Evolutionary conservation across 53 echinoderm and acorn worm genomes (phyloP), one percentile per base, ranked within the genome.

Genomic region (Mesocentrotus franciscanus): DNA sequence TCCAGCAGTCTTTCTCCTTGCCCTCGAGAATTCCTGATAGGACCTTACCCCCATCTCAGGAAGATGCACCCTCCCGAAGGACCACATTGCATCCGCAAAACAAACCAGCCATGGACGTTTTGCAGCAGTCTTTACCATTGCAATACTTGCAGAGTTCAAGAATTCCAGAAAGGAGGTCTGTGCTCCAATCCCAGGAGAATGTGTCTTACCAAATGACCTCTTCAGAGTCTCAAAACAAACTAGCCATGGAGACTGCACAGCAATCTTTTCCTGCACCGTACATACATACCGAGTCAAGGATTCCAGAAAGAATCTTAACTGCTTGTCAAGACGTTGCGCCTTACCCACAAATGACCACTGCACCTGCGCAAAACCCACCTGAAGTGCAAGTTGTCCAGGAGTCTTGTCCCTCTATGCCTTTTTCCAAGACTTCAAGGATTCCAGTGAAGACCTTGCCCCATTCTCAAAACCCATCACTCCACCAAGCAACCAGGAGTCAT

Each of bases 1-100:
- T 87, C n/a, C 87, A n/a, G 58, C 87, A 87, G 58, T 56, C 87
- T 58, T 87, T 87, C 56, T 87, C 58, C 22, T 87, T 29, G 56
- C 58, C 87, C 27, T 27, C 87, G 59, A 58, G 87, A 13, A 33
- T n/a, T 56, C 58, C 87, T 49, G 55, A 42, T 20, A 20, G 49
- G 29, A 49, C 55, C n/a, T 29, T 34, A 26, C 10, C n/a, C 27
- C 56, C 27, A 27, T 58, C 59, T 27, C 87, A n/a, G 8, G 56
- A 87, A 87, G 87, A 57, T 87, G 4, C 27, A n/a, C 27, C 58
- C 87, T 9, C 17, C n/a, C 24, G 34, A 58, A 27, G 6, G 15
- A 11, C 87, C 18, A 39, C 18, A 13, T n/a, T 29, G 27, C n/a
- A 58, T 57, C n/a, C 13, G 0, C 27, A 56, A 58, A 58, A 87